Evolutionary conservation across 2,113 vertebrate species (phyloP).

Genomic region (Paraplagusia blochii): DNA sequence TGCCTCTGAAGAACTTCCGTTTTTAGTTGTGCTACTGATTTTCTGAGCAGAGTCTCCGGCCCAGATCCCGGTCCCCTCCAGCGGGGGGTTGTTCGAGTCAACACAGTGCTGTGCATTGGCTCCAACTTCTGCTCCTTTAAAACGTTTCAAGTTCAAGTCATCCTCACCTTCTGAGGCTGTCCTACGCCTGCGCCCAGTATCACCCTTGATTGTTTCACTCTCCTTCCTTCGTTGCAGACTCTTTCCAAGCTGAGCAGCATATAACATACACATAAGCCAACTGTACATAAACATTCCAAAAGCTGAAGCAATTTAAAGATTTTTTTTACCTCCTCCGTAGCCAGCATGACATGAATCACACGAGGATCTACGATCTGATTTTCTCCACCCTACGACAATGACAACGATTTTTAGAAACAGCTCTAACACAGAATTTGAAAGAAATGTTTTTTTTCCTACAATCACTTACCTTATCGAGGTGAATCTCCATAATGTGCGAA

Average conservation of each 20-base stretch:
- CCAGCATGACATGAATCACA: slow-evolving; percentile 90
- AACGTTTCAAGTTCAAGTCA: slow-evolving; percentile 89
- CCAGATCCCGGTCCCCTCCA: slow-evolving; percentile 80
- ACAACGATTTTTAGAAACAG: neutral
- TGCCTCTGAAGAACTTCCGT: slow-evolving; percentile 63
- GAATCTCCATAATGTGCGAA: slow-evolving; percentile 93
- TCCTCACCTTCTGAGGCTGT: slow-evolving; percentile 86
- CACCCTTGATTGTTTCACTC: slow-evolving; percentile 77
- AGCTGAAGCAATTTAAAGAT: neutral
- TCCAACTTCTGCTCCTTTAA: slow-evolving; percentile 81
- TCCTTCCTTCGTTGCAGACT: slow-evolving; percentile 85
- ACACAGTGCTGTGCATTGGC: slow-evolving; percentile 77
- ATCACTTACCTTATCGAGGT: slow-evolving; percentile 85
- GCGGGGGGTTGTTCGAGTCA: slow-evolving; percentile 77
- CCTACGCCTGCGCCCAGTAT: slow-evolving; percentile 88
- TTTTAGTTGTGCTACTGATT: slow-evolving; percentile 66
- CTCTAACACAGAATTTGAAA: slow-evolving; percentile 11
- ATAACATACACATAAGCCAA: neutral
- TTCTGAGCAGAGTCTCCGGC: slow-evolving; percentile 74
- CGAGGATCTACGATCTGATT: slow-evolving; percentile 91
- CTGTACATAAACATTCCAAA: neutral
- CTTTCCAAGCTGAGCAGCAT: slow-evolving; percentile 67
- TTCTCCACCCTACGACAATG: slow-evolving; percentile 79
- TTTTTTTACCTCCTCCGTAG: slow-evolving; percentile 68
- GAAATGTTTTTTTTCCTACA: neutral